These are phyloP conservation scores for Folsomia manolachei DNA, from an alignment of 2,888 invertebrate species.

Conservation along the genomic window DNA sequence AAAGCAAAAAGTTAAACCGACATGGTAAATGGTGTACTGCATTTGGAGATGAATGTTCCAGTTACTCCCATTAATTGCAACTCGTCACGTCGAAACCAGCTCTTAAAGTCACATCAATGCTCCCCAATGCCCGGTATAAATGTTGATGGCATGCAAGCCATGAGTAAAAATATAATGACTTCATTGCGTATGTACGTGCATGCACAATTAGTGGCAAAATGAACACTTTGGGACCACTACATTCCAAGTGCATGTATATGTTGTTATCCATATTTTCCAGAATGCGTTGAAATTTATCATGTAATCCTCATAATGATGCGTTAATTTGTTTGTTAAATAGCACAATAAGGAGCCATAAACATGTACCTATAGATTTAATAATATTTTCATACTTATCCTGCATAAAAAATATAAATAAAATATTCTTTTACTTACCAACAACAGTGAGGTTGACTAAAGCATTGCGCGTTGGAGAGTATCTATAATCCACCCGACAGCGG, in stretches of 20 bases:
- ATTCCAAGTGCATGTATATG: too few species aligned
- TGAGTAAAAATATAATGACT: background rate
- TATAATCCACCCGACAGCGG: slow-evolving; percentile 70
- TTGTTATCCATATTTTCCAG: too few species aligned
- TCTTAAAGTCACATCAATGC: slow-evolving; percentile 1
- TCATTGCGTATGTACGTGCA: background rate
- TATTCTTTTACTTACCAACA: slow-evolving; percentile 71
- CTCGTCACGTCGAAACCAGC: slow-evolving; percentile 8
- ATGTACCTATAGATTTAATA: too few species aligned
- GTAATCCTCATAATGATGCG: too few species aligned
- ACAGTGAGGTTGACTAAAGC: slow-evolving; percentile 72
- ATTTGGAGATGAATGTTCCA: background rate
- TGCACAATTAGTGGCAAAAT: background rate
- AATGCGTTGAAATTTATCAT: too few species aligned
- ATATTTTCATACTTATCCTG: too few species aligned
- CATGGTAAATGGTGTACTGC: too few species aligned
- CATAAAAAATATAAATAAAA: too few species aligned
- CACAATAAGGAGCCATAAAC: too few species aligned
- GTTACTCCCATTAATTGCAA: slow-evolving; percentile 7
- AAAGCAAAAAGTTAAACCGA: too few species aligned
- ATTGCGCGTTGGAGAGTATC: slow-evolving; percentile 70
- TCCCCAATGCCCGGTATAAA: background rate
- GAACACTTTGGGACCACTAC: background rate
- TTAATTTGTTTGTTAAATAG: too few species aligned
- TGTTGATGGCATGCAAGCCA: background rate